Conservation (phyloP, 2,113 vertebrate genomes). For the Dendrocopos noguchii region DNA sequence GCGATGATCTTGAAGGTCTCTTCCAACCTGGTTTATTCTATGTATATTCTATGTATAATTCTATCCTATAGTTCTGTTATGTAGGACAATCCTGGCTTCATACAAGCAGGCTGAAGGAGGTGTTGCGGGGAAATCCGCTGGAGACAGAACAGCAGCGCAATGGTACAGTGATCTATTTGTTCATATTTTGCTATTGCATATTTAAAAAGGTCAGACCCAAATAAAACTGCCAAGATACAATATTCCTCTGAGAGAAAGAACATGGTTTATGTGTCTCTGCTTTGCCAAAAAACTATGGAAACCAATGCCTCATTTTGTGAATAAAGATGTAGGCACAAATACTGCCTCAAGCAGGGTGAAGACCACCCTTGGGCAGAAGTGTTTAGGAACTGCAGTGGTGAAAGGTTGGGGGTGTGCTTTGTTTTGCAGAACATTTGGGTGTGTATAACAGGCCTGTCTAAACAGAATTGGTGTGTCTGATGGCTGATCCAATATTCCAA, state of each 20-base stretch:
- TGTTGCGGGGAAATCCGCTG: not conserved
- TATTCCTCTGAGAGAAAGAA: slow-evolving; percentile 20
- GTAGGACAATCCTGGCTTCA: not conserved
- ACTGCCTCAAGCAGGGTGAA: not conserved
- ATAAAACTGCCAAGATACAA: not conserved
- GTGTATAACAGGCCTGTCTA: slow-evolving; percentile 55
- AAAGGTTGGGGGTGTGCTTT: slow-evolving; percentile 6
- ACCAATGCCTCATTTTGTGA: not conserved
- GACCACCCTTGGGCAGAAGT: slow-evolving; percentile 49
- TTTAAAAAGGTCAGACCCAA: slow-evolving; percentile 28
- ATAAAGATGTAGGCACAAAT: slow-evolving; percentile 14
- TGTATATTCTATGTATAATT: too few relatives aligned
- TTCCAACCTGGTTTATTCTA: too few relatives aligned
- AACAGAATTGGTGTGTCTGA: slow-evolving; percentile 51
- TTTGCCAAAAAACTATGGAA: slow-evolving; percentile 50
- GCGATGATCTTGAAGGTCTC: too few relatives aligned
- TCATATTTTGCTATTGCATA: slow-evolving; percentile 9
- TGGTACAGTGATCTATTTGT: not conserved
- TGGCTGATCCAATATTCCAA: slow-evolving; percentile 36
- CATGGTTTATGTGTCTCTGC: not conserved
- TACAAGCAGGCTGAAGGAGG: not conserved
- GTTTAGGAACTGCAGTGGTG: slow-evolving; percentile 26
- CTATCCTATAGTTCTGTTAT: not conserved
- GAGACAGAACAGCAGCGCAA: not conserved
- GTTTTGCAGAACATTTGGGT: slow-evolving; percentile 44